phyloP scores from a whole-genome alignment of 2,113 vertebrate species.

The Addax nasomaculatus region DNA sequence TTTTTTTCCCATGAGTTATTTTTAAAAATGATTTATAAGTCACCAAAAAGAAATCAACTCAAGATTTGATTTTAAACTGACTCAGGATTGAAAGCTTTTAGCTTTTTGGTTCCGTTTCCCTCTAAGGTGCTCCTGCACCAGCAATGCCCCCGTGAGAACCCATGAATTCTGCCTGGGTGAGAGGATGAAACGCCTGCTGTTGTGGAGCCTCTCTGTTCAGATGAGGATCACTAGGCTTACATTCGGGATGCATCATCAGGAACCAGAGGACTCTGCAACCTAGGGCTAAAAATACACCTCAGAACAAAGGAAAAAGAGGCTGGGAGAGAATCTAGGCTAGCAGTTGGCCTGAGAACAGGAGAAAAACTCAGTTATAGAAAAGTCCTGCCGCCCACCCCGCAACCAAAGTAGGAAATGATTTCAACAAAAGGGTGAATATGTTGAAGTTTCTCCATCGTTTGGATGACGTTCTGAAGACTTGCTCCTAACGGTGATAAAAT shows the following conservation, averaged over 20 bases:
- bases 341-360: background rate
- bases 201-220: too few relatives aligned
- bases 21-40: constrained; percentile 31
- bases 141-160: background rate
- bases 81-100: background rate
- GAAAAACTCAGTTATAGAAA: background rate
- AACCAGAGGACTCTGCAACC: background rate
- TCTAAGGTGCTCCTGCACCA: background rate
- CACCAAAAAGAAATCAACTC: background rate
- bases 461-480: background rate
- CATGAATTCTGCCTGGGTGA: background rate
- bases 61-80: background rate
- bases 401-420: background rate
- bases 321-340: background rate
- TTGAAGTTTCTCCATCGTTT: background rate
- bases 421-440: background rate
- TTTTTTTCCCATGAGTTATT: background rate
- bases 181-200: background rate
- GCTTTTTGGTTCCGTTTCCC: background rate
- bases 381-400: background rate
- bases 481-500: background rate
- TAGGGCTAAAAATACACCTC: background rate
- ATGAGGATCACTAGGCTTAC: background rate
- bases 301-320: background rate
- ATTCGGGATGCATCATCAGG: background rate